Evolutionary conservation across 2,113 vertebrate genomes (phyloP).

Genomic region (Pedetes capensis): DNA sequence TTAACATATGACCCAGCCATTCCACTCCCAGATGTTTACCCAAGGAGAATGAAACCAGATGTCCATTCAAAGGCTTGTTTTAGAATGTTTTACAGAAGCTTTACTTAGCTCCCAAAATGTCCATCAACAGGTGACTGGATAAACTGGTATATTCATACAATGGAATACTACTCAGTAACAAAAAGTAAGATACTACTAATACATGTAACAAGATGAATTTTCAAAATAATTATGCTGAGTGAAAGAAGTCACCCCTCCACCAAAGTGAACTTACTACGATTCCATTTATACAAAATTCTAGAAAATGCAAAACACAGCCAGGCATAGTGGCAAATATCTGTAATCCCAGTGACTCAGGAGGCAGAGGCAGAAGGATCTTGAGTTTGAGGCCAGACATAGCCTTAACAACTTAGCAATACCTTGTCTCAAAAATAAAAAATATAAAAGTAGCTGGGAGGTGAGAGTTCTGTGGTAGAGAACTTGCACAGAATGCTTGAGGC

Average conservation of each 20-base stretch:
- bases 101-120: neutral
- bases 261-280: neutral
- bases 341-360: too few relatives aligned
- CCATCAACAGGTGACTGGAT: neutral
- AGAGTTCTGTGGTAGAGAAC: too few relatives aligned
- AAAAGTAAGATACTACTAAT: neutral
- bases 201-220: neutral
- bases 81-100: neutral
- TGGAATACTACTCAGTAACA: neutral
- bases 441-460: too few relatives aligned
- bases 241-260: neutral
- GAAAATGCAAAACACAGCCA: neutral
- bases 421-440: too few relatives aligned
- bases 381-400: too few relatives aligned
- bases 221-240: neutral
- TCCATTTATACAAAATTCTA: neutral
- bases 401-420: too few relatives aligned
- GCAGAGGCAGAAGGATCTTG: too few relatives aligned
- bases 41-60: neutral
- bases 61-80: neutral
- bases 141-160: neutral
- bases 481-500: too few relatives aligned
- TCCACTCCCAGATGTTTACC: neutral
- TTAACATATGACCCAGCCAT: too few relatives aligned
- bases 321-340: too few relatives aligned